Evolutionary conservation across 1,140 invertebrate genomes (phyloP), one percentile per base, ranked within the genome.

Genomic region (Delia radicum): DNA sequence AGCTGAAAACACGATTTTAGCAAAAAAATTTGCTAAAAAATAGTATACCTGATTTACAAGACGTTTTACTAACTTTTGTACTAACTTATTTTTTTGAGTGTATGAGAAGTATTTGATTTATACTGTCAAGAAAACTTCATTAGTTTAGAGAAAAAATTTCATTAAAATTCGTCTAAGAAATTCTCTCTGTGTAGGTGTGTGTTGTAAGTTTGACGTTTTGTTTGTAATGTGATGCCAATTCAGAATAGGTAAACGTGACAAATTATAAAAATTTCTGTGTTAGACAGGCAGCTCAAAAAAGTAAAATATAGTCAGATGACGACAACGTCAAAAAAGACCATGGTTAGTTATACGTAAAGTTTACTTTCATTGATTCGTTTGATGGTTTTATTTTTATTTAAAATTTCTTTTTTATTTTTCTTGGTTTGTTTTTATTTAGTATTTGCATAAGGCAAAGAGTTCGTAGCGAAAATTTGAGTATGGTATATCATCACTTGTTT

Each of bases 171-270:
- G n/a, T n/a, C n/a, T n/a, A n/a, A n/a, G n/a, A n/a, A n/a, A n/a
- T n/a, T n/a, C n/a, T 27, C 13, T 63, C 4, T 63, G 62, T 15
- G 62, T 63, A 10, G 8, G 21, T 55, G 10, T 55, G 48, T 21
- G 18, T 24, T 21, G 48, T 55, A 21, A 42, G 37, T 42, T 42
- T 24, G 37, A 21, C n/a, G 15, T 27, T 33, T 69, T 29, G 37
- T 18, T 69, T n/a, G n/a, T 69, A 69, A 69, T 33, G 31, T 69
- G 65, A 33, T 24, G 65, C 33, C 65, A 69, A 18, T 31, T 18
- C 29, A 69, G 29, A 69, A 69, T 27, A 69, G 65, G n/a, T 69
- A 69, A 69, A 69, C 65, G 65, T 69, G 65, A 69, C 65, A 69
- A 69, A 69, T 69, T 28, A 69, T 69, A 18, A 37, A 33, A 29